Conservation (phyloP, 1,140 invertebrate species). For the Pseudobourletiella spinata region DNA sequence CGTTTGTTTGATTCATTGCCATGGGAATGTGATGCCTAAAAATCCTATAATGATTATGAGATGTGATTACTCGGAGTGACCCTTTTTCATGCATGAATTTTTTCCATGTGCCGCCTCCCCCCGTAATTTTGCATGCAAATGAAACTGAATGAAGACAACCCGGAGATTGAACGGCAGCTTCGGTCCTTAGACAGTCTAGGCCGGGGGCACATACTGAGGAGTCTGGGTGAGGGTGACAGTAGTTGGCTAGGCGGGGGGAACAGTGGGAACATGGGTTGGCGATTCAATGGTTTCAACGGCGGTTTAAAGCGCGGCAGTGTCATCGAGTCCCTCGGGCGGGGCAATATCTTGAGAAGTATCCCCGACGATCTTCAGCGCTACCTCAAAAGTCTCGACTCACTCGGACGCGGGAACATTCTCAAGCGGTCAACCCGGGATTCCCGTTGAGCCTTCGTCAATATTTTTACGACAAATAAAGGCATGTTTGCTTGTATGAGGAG, state of each 20-base stretch:
- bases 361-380: constrained; percentile 40
- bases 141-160: not conserved
- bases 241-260: constrained; percentile 1
- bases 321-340: constrained; percentile 29
- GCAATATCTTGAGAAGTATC: constrained; percentile 33
- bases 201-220: constrained; percentile 28
- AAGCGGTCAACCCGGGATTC: constrained; percentile 22
- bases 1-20: too few relatives aligned
- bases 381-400: constrained; percentile 26
- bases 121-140: not conserved
- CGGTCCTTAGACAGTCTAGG: constrained; percentile 26
- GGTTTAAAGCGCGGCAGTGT: constrained; percentile 11
- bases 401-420: constrained; percentile 38
- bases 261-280: constrained; percentile 16
- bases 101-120: too few relatives aligned
- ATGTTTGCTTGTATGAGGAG: not conserved
- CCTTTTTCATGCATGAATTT: too few relatives aligned
- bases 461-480: not conserved
- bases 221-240: constrained; percentile 4
- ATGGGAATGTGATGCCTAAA: too few relatives aligned
- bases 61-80: too few relatives aligned
- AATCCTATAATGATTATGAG: too few relatives aligned
- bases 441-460: not conserved
- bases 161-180: not conserved
- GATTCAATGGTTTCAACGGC: constrained; percentile 2